phyloP scores from a whole-genome alignment of 2,888 invertebrate species.

The Leptinotarsa juncta region DNA sequence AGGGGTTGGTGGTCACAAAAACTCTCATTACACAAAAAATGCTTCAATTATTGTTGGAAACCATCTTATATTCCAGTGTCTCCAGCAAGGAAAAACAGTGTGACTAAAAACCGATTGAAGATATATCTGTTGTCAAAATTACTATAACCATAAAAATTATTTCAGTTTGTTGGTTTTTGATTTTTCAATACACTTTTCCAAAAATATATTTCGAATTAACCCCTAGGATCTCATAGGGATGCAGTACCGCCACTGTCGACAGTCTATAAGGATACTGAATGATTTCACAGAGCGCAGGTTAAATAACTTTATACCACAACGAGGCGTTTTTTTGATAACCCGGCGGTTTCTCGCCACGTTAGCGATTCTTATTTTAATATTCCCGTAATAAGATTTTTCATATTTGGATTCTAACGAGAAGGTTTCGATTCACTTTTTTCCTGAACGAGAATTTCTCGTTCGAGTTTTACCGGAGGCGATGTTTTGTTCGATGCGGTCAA shows the following conservation, averaged over 20 bases:
- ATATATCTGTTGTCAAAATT: too few relatives aligned
- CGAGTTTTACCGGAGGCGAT: constrained; percentile 5
- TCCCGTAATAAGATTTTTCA: constrained; percentile 39
- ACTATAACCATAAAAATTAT: too few relatives aligned
- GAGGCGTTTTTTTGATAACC: constrained; percentile 28
- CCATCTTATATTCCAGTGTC: not conserved
- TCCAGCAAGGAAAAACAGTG: too few relatives aligned
- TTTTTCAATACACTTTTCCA: not conserved
- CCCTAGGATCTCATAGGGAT: not conserved
- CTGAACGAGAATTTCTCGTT: constrained; percentile 23
- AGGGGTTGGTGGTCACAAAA: too few relatives aligned
- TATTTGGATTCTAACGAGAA: constrained; percentile 34
- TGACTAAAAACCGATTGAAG: too few relatives aligned
- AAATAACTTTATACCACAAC: constrained; percentile 32
- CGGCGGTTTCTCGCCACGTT: constrained; percentile 37
- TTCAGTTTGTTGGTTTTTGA: too few relatives aligned
- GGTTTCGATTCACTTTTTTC: constrained; percentile 30
- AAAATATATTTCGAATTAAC: not conserved
- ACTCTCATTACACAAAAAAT: not conserved
- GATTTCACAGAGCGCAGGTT: constrained; percentile 38
- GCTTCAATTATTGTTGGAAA: not conserved
- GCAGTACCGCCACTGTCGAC: constrained; percentile 10
- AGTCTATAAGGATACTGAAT: constrained; percentile 32
- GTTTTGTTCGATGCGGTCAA: not conserved
- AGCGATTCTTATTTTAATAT: constrained; percentile 37